A percentile compares a stretch with the other conserved stretches of the same genome.
Evolutionary conservation across 2,888 invertebrate genomes (phyloP).

Genomic region (Drosophila nr. perissopoda): DNA sequence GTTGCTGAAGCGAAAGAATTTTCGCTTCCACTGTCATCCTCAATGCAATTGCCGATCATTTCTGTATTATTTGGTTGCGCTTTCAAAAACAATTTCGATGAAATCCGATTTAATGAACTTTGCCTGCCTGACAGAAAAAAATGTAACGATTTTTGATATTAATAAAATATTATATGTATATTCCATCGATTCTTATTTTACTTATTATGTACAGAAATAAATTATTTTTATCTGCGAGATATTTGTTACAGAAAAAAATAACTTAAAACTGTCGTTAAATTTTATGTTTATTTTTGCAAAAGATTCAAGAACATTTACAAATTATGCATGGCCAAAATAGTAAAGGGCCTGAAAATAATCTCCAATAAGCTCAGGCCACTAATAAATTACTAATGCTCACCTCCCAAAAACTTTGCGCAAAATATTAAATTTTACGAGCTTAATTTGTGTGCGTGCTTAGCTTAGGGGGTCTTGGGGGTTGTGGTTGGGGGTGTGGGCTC

Average conservation of each 20-base stretch:
- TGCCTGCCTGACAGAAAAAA: too few relatives aligned
- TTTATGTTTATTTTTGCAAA: constrained; percentile 42
- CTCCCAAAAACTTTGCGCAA: constrained; percentile 53
- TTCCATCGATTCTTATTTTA: background rate
- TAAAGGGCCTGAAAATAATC: constrained; percentile 20
- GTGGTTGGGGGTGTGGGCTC: background rate
- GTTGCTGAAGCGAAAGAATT: constrained; percentile 35
- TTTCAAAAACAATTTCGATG: background rate
- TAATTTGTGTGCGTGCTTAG: constrained; percentile 78
- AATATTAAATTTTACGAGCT: constrained; percentile 81
- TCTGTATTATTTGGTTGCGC: background rate
- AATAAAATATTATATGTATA: background rate
- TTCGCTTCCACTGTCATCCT: constrained; percentile 23
- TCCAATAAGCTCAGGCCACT: constrained; percentile 37
- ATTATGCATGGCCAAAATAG: constrained; percentile 53
- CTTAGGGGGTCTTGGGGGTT: constrained; percentile 39
- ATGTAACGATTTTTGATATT: too few relatives aligned
- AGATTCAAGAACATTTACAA: constrained; percentile 35
- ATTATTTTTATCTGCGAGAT: background rate
- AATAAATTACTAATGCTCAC: constrained; percentile 73
- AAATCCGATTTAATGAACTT: background rate
- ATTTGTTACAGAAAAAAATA: constrained; percentile 12
- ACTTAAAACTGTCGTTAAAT: constrained; percentile 62
- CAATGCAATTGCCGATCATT: constrained; percentile 1
- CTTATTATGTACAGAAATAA: constrained; percentile 1